Evolutionary conservation across 35 echinoderm and acorn worm species (phyloP).

Genomic region (Amphiura filiformis): DNA sequence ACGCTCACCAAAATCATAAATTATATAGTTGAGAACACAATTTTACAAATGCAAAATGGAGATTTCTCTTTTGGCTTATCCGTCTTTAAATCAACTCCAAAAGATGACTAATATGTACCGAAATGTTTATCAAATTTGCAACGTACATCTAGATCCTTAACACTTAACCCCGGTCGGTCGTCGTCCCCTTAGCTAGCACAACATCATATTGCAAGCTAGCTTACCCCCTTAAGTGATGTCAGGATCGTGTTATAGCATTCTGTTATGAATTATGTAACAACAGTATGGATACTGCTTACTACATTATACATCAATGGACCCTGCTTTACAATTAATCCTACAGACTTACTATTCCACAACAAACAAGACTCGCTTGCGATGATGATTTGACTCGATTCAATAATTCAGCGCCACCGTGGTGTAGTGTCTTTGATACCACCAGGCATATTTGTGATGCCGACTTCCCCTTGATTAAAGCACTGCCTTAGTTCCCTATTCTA

Average conservation of each 20-base stretch:
- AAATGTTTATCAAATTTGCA: not conserved
- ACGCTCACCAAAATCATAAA: too few species aligned
- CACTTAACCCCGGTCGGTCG: not conserved
- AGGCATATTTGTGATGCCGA: not conserved
- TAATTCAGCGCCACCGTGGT: not conserved
- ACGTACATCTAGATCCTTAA: not conserved
- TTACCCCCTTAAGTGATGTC: not conserved
- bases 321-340: too few species aligned
- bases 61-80: too few species aligned
- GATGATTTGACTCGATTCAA: not conserved
- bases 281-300: too few species aligned
- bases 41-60: too few species aligned
- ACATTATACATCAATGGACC: too few species aligned
- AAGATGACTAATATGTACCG: not conserved
- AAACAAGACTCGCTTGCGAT: too few species aligned
- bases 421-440: not conserved
- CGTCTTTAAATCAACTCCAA: too few species aligned
- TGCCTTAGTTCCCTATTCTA: not conserved
- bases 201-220: not conserved
- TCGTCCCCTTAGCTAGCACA: not conserved
- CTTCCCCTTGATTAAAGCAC: conserved; percentile 1
- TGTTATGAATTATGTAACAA: not conserved
- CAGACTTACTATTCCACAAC: not conserved
- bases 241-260: not conserved
- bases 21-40: too few species aligned